phyloP scores from a whole-genome alignment of 2,888 invertebrate genomes.

The Megaustenia siamemsis region DNA sequence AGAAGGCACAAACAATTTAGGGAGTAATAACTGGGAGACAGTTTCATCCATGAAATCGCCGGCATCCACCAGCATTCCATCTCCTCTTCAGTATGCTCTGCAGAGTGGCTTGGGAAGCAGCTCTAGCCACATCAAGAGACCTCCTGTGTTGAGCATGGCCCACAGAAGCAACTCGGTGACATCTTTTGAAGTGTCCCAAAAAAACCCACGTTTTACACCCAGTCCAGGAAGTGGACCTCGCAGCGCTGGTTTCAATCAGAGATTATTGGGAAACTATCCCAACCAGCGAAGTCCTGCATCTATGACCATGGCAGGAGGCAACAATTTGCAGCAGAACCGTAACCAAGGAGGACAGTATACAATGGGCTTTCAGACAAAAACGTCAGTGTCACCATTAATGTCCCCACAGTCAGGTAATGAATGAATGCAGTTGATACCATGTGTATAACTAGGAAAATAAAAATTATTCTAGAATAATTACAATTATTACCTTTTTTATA shows the following conservation, averaged over 20 bases:
- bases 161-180: conserved; percentile 62
- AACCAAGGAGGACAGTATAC: conserved; percentile 56
- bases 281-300: conserved; percentile 67
- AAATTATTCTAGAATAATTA: too few relatives aligned
- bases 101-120: conserved; percentile 27
- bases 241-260: conserved; percentile 60
- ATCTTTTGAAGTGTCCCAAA: conserved; percentile 64
- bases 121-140: conserved; percentile 47
- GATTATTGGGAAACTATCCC: conserved; percentile 57
- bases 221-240: conserved; percentile 61
- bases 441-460: too few relatives aligned
- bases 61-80: conserved; percentile 34
- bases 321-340: conserved; percentile 45
- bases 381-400: conserved; percentile 58
- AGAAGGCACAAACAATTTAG: background rate
- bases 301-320: conserved; percentile 15
- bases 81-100: conserved; percentile 55
- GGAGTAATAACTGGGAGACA: conserved; percentile 36
- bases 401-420: conserved; percentile 60
- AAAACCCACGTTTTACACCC: conserved; percentile 68
- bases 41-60: conserved; percentile 43
- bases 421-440: too few relatives aligned
- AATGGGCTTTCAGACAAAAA: conserved; percentile 56
- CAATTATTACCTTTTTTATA: too few relatives aligned
- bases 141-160: conserved; percentile 47